phyloP scores from a whole-genome alignment of 2,888 invertebrate species.

The Yponomeuta plumbellus region DNA sequence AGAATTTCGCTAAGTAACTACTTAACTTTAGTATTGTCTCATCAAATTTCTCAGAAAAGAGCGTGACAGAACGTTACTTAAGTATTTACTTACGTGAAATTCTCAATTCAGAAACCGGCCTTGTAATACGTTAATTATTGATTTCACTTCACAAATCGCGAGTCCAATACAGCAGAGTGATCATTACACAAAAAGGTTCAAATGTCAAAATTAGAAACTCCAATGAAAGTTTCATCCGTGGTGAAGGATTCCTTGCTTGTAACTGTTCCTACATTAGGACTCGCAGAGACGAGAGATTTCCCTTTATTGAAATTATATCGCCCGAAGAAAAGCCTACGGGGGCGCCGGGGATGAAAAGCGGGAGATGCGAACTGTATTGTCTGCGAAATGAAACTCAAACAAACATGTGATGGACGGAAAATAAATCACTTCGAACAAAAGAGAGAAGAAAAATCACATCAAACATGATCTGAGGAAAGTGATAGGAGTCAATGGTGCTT shows the following conservation, averaged over 20 bases:
- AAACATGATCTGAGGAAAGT: not conserved
- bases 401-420: slow-evolving; percentile 12
- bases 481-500: not conserved
- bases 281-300: not conserved
- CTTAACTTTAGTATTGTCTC: no score
- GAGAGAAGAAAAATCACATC: slow-evolving; percentile 13
- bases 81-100: no score
- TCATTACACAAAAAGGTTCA: no score
- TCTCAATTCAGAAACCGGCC: no score
- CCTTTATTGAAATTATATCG: not conserved
- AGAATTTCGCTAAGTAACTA: no score
- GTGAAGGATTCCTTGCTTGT: not conserved
- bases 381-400: not conserved
- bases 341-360: not conserved
- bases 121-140: no score
- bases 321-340: slow-evolving; percentile 2
- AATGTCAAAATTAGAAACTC: no score
- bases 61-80: no score
- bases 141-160: no score
- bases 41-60: no score
- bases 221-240: not conserved
- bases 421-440: slow-evolving; percentile 18
- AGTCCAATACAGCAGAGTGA: no score
- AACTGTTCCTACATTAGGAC: not conserved
- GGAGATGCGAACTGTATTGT: slow-evolving; percentile 2